Base-by-base conservation (phyloP, 2,797 vertebrate genomes). In the Poecilia picta region DNA sequence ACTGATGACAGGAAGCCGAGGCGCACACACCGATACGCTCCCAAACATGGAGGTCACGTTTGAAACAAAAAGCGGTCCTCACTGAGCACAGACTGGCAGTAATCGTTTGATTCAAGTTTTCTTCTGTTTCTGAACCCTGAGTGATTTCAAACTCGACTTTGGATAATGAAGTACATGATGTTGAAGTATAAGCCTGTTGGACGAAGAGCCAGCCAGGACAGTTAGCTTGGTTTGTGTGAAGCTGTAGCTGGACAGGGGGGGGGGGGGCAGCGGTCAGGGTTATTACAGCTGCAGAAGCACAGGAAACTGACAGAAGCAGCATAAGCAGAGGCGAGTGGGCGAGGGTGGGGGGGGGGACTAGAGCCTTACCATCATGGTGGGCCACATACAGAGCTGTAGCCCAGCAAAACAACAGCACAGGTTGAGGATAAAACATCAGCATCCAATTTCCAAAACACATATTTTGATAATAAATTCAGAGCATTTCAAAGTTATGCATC, bases 301-400 rank as follows among this genome's bases (percentile, higher is more conserved):
- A 91, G 82, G 80, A 88, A 89, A 89, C 88, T 78, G 86, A 94
- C 92, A 89, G 80, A 93, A 91, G 91, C 88, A 86, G 90, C 82
- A 89, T 51, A 92, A 94, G 88, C 93, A 90, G 49, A 85, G 85
- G 79, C 74, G 11, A n/a, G n/a, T n/a, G n/a, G 53, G 39, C 55
- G 62, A 36, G 2, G 33, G 39, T 6, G 39, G 39, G 39, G 76
- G 72, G 78, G 85, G 85, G 85, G 82, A 81, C 84, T 89, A 82
- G 82, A 91, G 86, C 87, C 95, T 96, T 96, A 96, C 96, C 95
- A 95, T 96, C 89, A 95, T 92, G 83, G 92, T 94, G 87, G 96
- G 95, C 95, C 96, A 96, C 92, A 94, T 94, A 95, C 87, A 94
- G 89, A 96, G 94, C 96, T 96, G 93, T 87, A 91, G 89, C 91